Percentiles rank a stretch among this genome's conserved stretches.
Conservation (phyloP, 2,888 invertebrate genomes). For the Parnassius smintheus region DNA sequence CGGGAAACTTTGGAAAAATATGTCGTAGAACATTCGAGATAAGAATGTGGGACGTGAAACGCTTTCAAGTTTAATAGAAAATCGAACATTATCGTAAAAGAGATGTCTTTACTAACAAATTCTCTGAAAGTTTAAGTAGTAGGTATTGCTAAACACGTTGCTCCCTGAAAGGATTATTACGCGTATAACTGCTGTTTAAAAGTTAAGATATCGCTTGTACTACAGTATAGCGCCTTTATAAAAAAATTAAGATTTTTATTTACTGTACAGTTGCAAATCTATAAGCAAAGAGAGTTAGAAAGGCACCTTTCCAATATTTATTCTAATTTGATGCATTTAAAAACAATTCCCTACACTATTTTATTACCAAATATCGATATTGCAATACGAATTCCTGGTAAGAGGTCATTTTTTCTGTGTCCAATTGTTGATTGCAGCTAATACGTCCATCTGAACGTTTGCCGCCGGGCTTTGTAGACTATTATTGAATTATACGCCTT, state of each 20-base stretch:
- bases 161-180: conserved; percentile 36
- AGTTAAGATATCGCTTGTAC: conserved; percentile 10
- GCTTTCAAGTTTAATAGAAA: conserved; percentile 82
- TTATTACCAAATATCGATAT: conserved; percentile 28
- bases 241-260: conserved; percentile 9
- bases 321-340: conserved; percentile 27
- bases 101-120: conserved; percentile 79
- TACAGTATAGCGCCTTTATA: conserved; percentile 3
- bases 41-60: conserved; percentile 79
- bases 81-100: conserved; percentile 81
- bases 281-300: conserved; percentile 15
- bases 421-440: conserved; percentile 71
- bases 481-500: conserved; percentile 74
- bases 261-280: conserved; percentile 21
- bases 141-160: conserved; percentile 38
- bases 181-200: conserved; percentile 22
- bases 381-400: conserved; percentile 50
- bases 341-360: conserved; percentile 45
- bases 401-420: conserved; percentile 62
- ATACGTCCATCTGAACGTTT: conserved; percentile 58
- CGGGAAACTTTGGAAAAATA: conserved; percentile 82
- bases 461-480: conserved; percentile 73
- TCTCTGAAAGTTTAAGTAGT: conserved; percentile 66
- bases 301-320: conserved; percentile 27
- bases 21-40: conserved; percentile 79